phyloP scores from a whole-genome alignment of 2,888 invertebrate species.

The Gastracanthus pulcherrimus region DNA sequence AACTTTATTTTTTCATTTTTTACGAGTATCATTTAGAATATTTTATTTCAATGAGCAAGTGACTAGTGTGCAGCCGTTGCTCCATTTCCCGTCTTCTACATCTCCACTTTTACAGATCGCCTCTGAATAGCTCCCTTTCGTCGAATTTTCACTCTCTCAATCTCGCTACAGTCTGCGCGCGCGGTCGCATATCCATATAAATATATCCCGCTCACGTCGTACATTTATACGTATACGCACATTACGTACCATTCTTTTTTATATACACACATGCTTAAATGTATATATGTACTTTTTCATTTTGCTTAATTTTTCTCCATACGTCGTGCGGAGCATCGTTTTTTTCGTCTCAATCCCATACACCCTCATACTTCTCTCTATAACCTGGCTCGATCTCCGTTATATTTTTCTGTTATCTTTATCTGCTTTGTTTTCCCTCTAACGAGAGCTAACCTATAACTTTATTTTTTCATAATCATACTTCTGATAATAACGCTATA shows the following conservation, averaged over 20 bases:
- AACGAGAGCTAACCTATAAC: slow-evolving; percentile 33
- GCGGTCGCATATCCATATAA: slow-evolving; percentile 45
- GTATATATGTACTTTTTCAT: slow-evolving; percentile 29
- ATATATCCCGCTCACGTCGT: slow-evolving; percentile 22
- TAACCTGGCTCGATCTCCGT: background rate
- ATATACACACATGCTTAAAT: slow-evolving; percentile 25
- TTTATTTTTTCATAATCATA: slow-evolving; percentile 34
- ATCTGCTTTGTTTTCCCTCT: background rate
- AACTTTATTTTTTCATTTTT: slow-evolving; percentile 52
- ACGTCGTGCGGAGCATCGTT: background rate
- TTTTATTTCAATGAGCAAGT: slow-evolving; percentile 70
- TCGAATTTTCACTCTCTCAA: slow-evolving; percentile 54
- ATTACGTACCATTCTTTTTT: slow-evolving; percentile 36
- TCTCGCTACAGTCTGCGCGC: slow-evolving; percentile 19
- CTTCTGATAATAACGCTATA: slow-evolving; percentile 44
- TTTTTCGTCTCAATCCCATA: background rate
- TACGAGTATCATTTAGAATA: slow-evolving; percentile 72
- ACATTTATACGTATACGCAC: slow-evolving; percentile 45
- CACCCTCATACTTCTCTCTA: background rate
- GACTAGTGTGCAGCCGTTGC: slow-evolving; percentile 48
- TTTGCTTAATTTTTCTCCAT: background rate
- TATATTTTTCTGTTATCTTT: background rate
- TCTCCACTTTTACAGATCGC: slow-evolving; percentile 33
- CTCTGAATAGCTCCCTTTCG: slow-evolving; percentile 61
- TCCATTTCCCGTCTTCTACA: slow-evolving; percentile 36